A percentile compares a stretch with the other conserved stretches of the same genome.
Evolutionary conservation across 1,140 invertebrate species (phyloP).

Genomic region (Onthophagus taurus): DNA sequence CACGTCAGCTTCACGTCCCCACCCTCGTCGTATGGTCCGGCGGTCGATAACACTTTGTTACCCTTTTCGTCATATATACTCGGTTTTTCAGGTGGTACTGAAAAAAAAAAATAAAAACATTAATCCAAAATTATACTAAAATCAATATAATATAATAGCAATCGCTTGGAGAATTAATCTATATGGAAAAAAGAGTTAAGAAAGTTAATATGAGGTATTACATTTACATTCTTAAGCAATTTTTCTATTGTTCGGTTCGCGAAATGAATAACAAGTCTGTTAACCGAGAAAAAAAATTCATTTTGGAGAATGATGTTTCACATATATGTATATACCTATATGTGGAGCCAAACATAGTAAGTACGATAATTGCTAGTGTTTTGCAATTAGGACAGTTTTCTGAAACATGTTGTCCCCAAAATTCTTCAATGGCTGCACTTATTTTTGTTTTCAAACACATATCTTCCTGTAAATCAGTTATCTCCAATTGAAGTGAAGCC

Average conservation of each 20-base stretch:
- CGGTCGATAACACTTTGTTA: conserved; percentile 54
- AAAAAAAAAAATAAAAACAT: conserved; percentile 34
- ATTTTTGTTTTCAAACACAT: conserved; percentile 12
- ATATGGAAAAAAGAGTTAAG: too few relatives aligned
- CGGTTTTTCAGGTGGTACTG: conserved; percentile 75
- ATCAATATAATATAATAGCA: too few relatives aligned
- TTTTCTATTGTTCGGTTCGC: conserved; percentile 15
- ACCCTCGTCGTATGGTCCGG: conserved; percentile 80
- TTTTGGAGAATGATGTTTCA: conserved; percentile 13
- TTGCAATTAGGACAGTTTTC: conserved; percentile 12
- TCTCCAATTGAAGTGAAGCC: conserved; percentile 17
- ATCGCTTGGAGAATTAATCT: too few relatives aligned
- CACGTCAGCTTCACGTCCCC: conserved; percentile 72
- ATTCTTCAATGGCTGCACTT: conserved; percentile 11
- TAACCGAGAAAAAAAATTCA: conserved; percentile 18
- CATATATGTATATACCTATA: too few relatives aligned
- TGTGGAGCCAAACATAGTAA: conserved; percentile 9
- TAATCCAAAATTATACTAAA: too few relatives aligned
- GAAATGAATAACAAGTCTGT: conserved; percentile 12
- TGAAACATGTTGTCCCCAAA: conserved; percentile 11
- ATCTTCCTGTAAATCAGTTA: conserved; percentile 14
- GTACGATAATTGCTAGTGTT: conserved; percentile 11
- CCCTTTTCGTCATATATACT: conserved; percentile 71
- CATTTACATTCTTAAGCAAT: conserved; percentile 14
- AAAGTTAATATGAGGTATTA: conserved; percentile 9